These are phyloP conservation scores for Hydroisotoma schaefferi DNA, from an alignment of 2,888 invertebrate species.

Conservation along the genomic window DNA sequence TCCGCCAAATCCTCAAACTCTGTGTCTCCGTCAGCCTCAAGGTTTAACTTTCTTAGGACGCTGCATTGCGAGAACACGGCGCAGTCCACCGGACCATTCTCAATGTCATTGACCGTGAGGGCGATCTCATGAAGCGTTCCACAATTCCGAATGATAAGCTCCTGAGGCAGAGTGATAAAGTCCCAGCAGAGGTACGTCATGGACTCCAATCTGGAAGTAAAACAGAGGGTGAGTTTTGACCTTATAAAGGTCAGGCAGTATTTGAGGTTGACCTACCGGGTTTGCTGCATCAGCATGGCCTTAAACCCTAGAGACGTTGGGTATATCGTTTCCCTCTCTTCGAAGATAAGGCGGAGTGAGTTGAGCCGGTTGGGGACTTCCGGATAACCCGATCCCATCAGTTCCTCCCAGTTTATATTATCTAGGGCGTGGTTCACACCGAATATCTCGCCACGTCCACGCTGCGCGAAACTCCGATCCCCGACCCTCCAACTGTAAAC, in stretches of 20 bases:
- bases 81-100: not conserved
- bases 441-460: too few relatives aligned
- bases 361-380: not conserved
- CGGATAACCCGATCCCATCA: not conserved
- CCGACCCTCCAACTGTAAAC: not conserved
- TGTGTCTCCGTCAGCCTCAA: not conserved
- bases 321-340: not conserved
- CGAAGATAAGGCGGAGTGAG: not conserved
- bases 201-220: not conserved
- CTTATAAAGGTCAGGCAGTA: too few relatives aligned
- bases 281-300: not conserved
- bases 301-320: not conserved
- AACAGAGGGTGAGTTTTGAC: too few relatives aligned
- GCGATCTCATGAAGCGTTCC: not conserved
- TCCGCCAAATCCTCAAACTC: not conserved
- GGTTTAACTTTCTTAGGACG: not conserved
- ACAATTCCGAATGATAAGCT: not conserved
- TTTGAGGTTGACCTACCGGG: too few relatives aligned
- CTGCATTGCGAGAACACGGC: not conserved
- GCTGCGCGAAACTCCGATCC: not conserved
- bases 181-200: conserved; percentile 3
- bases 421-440: too few relatives aligned
- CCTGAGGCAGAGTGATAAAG: not conserved
- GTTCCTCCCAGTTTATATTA: too few relatives aligned
- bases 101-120: not conserved